Percentiles rank a stretch among this genome's conserved stretches.
phyloP scores from a whole-genome alignment of 2,888 invertebrate genomes.

The Synergus laeviventris region DNA sequence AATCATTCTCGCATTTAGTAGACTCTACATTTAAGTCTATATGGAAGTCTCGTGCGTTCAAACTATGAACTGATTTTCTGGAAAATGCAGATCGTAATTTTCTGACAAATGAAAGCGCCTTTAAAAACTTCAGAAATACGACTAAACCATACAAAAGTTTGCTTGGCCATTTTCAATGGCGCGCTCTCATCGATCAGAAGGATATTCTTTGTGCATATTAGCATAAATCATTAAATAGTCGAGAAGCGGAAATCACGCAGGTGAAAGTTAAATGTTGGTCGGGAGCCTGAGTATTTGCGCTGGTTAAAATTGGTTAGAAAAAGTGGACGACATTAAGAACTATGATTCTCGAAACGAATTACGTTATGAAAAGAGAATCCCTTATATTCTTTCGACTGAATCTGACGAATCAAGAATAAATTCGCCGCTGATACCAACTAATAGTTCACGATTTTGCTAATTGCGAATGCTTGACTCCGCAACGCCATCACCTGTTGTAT shows the following conservation, averaged over 20 bases:
- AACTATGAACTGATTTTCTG: slow-evolving; percentile 37
- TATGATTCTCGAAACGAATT: neutral
- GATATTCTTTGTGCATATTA: slow-evolving; percentile 4
- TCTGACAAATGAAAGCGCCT: slow-evolving; percentile 57
- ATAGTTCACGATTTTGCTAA: slow-evolving; percentile 35
- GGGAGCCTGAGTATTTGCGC: neutral
- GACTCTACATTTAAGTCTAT: neutral
- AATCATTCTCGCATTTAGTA: neutral
- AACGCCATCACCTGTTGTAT: slow-evolving; percentile 53
- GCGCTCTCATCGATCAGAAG: slow-evolving; percentile 11
- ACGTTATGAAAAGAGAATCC: slow-evolving; percentile 10
- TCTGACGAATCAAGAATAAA: slow-evolving; percentile 45
- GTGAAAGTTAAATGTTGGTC: slow-evolving; percentile 7
- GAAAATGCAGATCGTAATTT: slow-evolving; percentile 47
- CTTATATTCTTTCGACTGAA: slow-evolving; percentile 16
- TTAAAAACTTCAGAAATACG: slow-evolving; percentile 67
- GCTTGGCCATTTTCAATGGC: slow-evolving; percentile 29
- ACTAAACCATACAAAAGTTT: slow-evolving; percentile 67
- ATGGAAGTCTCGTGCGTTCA: slow-evolving; percentile 53
- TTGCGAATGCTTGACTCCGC: slow-evolving; percentile 36
- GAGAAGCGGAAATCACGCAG: slow-evolving; percentile 17
- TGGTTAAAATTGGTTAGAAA: neutral
- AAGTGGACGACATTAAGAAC: neutral
- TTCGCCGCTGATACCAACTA: slow-evolving; percentile 53
- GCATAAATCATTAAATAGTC: slow-evolving; percentile 2